Evolutionary conservation across 2,888 invertebrate species (phyloP).

Genomic region (Trichacis sp.): DNA sequence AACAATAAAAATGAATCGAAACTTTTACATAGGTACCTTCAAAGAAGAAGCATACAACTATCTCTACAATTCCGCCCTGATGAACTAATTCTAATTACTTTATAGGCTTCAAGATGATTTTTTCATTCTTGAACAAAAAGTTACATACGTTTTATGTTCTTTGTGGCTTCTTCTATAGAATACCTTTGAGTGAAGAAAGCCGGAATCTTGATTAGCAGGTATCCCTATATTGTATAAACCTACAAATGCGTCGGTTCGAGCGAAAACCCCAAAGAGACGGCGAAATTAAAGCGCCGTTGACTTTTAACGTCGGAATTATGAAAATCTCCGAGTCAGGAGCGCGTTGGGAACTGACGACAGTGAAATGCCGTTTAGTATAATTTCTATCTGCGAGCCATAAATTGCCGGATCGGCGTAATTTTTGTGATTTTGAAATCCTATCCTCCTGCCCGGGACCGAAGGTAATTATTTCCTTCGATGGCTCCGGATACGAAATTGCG

Average conservation of each 20-base stretch:
- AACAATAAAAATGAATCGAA: neutral
- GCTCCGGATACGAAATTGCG: constrained; percentile 23
- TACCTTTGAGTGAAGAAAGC: neutral
- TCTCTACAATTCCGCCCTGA: neutral
- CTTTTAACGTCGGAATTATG: constrained; percentile 42
- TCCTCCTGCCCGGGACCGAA: constrained; percentile 17
- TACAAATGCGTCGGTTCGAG: constrained; percentile 20
- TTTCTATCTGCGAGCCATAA: constrained; percentile 42
- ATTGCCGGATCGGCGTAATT: constrained; percentile 37
- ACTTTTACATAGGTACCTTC: too few relatives aligned
- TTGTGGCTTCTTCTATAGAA: too few relatives aligned
- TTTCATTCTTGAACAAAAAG: neutral
- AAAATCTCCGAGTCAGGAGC: constrained; percentile 23
- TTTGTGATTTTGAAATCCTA: constrained; percentile 37
- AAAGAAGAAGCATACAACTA: too few relatives aligned
- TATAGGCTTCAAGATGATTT: neutral
- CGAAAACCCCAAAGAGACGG: constrained; percentile 31
- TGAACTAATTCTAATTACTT: neutral
- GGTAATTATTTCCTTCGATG: constrained; percentile 27
- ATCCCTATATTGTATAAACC: constrained; percentile 18
- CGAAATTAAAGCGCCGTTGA: constrained; percentile 40
- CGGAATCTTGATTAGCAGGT: neutral
- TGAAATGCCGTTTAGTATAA: constrained; percentile 44
- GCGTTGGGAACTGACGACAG: constrained; percentile 38
- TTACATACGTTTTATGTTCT: too few relatives aligned